Evolutionary conservation across 2,113 vertebrate genomes (phyloP).

Genomic region (Pterocles gutturalis): DNA sequence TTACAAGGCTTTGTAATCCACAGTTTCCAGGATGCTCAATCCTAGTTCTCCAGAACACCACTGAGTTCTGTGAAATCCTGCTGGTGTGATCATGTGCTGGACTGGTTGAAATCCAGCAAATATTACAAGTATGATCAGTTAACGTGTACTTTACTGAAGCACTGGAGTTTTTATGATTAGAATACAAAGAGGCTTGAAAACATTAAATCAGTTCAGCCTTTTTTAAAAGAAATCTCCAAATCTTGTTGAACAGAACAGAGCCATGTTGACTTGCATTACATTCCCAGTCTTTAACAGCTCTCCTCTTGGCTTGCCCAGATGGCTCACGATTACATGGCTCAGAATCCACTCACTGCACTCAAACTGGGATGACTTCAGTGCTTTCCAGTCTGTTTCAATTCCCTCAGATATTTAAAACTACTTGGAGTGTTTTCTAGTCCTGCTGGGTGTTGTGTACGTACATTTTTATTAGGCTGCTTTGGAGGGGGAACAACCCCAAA

Average conservation of each 20-base stretch:
- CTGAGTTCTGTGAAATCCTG: neutral
- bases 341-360: neutral
- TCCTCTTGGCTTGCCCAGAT: neutral
- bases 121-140: neutral
- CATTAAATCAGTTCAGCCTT: neutral
- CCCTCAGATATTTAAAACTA: neutral
- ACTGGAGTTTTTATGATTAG: neutral
- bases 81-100: neutral
- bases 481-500: neutral
- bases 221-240: neutral
- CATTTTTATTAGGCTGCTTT: neutral
- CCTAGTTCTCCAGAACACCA: neutral
- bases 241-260: neutral
- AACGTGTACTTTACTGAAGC: neutral
- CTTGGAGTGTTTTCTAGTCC: neutral
- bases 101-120: neutral
- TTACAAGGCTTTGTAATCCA: neutral
- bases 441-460: neutral
- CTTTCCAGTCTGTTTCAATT: neutral
- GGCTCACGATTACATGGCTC: neutral
- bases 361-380: neutral
- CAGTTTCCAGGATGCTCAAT: neutral
- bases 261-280: fast-evolving
- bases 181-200: neutral
- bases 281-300: neutral